phyloP scores from a whole-genome alignment of 1,140 invertebrate species.

The Harlomillsia oculata region DNA sequence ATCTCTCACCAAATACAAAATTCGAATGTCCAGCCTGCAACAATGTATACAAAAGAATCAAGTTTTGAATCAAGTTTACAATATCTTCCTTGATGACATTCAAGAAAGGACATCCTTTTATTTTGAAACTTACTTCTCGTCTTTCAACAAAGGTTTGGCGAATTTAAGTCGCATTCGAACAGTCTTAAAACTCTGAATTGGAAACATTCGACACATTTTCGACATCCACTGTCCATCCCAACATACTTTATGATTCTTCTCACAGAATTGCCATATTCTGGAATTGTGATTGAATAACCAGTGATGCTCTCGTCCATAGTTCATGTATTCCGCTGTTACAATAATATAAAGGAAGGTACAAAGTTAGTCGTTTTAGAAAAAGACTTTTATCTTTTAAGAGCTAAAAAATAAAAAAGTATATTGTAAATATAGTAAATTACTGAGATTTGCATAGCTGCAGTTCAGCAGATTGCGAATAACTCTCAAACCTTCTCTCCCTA shows the following conservation, averaged over 20 bases:
- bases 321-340: slow-evolving; percentile 55
- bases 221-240: slow-evolving; percentile 63
- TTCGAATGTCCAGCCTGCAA: slow-evolving; percentile 50
- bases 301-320: slow-evolving; percentile 62
- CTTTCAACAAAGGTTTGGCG: slow-evolving; percentile 58
- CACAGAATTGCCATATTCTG: slow-evolving; percentile 68
- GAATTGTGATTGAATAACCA: slow-evolving; percentile 75
- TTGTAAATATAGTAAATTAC: slow-evolving; percentile 38
- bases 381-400: slow-evolving; percentile 5
- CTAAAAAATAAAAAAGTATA: background rate
- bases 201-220: slow-evolving; percentile 69
- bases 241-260: slow-evolving; percentile 58
- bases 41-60: background rate
- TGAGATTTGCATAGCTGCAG: slow-evolving; percentile 62
- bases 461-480: slow-evolving; percentile 60
- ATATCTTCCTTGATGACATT: background rate
- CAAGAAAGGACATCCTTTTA: background rate
- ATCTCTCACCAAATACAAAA: slow-evolving; percentile 69
- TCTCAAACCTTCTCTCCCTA: slow-evolving; percentile 52
- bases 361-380: background rate
- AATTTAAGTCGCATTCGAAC: slow-evolving; percentile 63
- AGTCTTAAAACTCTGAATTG: slow-evolving; percentile 78
- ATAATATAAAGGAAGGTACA: slow-evolving; percentile 10
- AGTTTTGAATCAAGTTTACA: background rate
- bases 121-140: slow-evolving; percentile 59